Base-by-base conservation (phyloP, 1,140 invertebrate genomes). In the Cydia amplana region DNA sequence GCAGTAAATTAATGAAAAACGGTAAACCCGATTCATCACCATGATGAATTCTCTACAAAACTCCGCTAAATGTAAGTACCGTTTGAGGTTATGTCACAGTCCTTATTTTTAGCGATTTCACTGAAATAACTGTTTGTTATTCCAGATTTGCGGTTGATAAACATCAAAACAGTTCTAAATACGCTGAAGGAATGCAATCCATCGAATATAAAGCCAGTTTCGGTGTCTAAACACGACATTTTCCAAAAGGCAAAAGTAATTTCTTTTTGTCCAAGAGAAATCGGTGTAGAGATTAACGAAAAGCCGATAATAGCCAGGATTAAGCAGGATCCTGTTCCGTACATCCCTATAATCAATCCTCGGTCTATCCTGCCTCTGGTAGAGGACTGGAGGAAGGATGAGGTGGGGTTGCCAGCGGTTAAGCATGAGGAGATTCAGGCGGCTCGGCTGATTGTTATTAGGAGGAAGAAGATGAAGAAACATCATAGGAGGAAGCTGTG, bases 401-500 rank as follows among this genome's bases (percentile, higher is more conserved):
- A 91, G 70, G 86, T 93, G 72, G 89, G 86, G 23, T 70, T 92
- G 18, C 93, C 93, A 9, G 78, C 90, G 1, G 74, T 85, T 6
- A 76, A 80, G 10, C 79, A 87, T 18, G 88, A 89, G 43, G 92
- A 93, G 72, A 97, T 96, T 83, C 94, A 95, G 83, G 97, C 97
- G 0, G 94, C 94, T 1, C 91, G 96, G 72, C 85, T 98, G 49
- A 96, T 98, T 82, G 95, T 96, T 0, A 97, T 98, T 64, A 94
- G 97, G 55, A 93, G 95, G 64, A 95, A 94, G 49, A 98, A 98
- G 92, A 98, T 98, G 95, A 97, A 96, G 84, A 97, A 96, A 83
- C 97, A 98, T 83, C 97, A 98, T 86, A 92, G 96, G 60, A 96
- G 86, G 83, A 98, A 98, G 89, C 87, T 97, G 32, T 93, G 96